Evolutionary conservation across 2,797 vertebrate genomes (phyloP), one percentile per base, ranked within the genome.

Genomic region (Ctenopoma kingsleyae): DNA sequence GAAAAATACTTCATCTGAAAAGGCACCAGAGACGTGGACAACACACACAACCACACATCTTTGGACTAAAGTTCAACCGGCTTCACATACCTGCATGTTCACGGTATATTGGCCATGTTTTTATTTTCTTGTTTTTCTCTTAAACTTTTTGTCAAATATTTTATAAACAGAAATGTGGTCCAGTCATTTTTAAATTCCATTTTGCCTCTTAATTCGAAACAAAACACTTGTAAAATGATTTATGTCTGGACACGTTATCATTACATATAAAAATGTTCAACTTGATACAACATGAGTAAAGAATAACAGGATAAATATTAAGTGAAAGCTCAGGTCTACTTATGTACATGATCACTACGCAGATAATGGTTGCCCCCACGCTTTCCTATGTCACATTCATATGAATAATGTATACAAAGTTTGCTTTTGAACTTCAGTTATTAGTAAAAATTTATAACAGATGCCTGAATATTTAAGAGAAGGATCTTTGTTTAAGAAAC

Each of bases 281-380:
- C 71, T 80, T 62, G 64, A 74, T 83, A 91, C 81, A 88, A 80
- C 71, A 73, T 48, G 60, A 73, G 65, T 47, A 78, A 85, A 84
- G 55, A 67, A 27, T 13, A 71, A 84, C 61, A 74, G 73, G 78
- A 81, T 87, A 82, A 84, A 82, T 92, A 82, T 62, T 65, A 9
- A 92, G 90, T 92, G 90, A 93, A 91, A 69, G 35, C 50, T 65
- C 57, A 58, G 76, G 83, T 85, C 84, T 77, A 87, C 17, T 76
- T 89, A 91, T 93, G 85, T 83, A 94, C 91, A 95, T 84, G 87
- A 93, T 89, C 83, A 81, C 85, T 82, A 93, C 91, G 91, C 74
- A 87, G 96, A 96, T 97, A 97, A 98, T 97, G 96, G 98, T 96
- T 98, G 96, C 96, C 93, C 92, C 90, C 95, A 94, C 93, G 88